These are phyloP conservation scores for Aphrophora alni DNA, from an alignment of 2,888 invertebrate species.

Conservation along the genomic window DNA sequence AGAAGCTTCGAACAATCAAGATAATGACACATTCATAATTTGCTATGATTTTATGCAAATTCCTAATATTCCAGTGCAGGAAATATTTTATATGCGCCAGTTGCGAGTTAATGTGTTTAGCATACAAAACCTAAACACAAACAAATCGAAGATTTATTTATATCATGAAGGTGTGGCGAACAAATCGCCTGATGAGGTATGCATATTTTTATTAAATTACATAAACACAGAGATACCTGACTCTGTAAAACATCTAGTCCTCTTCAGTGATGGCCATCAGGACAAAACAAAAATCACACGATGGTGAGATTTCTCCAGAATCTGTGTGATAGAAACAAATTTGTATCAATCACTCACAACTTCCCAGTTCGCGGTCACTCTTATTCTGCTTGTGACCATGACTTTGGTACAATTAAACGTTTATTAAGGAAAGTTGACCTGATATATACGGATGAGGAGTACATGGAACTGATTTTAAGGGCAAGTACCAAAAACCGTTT, in stretches of 20 bases:
- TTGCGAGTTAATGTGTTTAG: neutral
- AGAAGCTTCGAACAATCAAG: too few relatives aligned
- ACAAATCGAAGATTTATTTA: neutral
- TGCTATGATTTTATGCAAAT: constrained; percentile 2
- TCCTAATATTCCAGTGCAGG: neutral
- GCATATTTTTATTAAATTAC: neutral
- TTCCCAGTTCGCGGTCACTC: neutral
- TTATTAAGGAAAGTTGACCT: neutral
- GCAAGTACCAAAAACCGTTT: neutral
- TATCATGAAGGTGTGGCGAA: constrained; percentile 7
- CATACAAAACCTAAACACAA: neutral
- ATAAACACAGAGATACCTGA: neutral
- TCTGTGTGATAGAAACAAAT: neutral
- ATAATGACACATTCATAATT: neutral
- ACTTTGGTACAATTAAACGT: neutral
- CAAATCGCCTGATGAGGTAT: neutral
- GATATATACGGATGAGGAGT: neutral
- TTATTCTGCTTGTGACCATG: neutral
- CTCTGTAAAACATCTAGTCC: too few relatives aligned
- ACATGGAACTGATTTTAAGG: neutral
- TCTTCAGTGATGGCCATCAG: neutral
- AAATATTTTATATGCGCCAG: constrained; percentile 10
- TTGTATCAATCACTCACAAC: neutral
- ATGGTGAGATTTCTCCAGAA: neutral
- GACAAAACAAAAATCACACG: constrained; percentile 10